Base-by-base conservation (phyloP, 2,888 invertebrate genomes). In the Aleiodes alternator region DNA sequence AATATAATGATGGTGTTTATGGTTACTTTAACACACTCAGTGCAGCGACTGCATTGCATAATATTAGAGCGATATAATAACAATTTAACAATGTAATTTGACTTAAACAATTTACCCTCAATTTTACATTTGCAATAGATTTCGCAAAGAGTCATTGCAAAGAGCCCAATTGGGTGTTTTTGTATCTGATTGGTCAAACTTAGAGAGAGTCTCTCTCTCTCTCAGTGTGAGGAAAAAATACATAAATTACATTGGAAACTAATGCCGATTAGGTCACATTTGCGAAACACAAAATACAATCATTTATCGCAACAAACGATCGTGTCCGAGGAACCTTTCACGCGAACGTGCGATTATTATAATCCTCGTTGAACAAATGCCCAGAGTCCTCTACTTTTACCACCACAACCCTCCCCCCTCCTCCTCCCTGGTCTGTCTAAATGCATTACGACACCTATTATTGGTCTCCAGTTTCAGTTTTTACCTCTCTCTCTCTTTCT, bases 301-400 rank as follows among this genome's bases (percentile, higher is more conserved):
- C 38, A 70, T 66, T 75, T 75, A 75, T 75, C 71, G 68, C 38
- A 68, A 64, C 64, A 64, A 55, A 70, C 68, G 71, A 75, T 71
- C 68, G 69, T 57, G 69, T 34, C 57, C 53, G 31, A 61, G 69
- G 38, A 75, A 75, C 75, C 75, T 75, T 75, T 75, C 71, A 71
- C 75, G 75, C 75, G 71, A 75, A 75, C 57, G 66, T 68, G 68
- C 71, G 71, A 71, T 72, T 71, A 75, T 75, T 75, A 71, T 55
- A 75, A 71, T 75, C 71, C 75, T 71, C 56, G 71, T 64, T 71
- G 64, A 71, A 75, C 64, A 75, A 75, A 75, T 75, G 71, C 53
- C 23, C 64, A 61, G 50, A 38, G 59, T 57, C 34, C 16, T 51
- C 12, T 14, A 12, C 16, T 51, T 11, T 23, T n/a, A 23, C 23